Base-by-base conservation (phyloP, 2,888 invertebrate species). In the Dexiosoma caninum region DNA sequence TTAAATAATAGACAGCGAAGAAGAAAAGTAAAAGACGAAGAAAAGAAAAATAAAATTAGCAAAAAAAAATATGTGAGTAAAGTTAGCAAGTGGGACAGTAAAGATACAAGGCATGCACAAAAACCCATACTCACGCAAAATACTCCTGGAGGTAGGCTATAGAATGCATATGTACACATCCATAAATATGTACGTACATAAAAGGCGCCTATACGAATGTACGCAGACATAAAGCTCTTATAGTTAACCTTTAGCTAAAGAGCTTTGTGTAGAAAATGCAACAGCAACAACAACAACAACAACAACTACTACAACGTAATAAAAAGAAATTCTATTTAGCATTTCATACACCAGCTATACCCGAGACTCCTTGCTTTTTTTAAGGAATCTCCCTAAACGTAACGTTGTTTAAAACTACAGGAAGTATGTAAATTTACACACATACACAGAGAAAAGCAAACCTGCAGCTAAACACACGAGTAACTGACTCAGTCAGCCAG, bases 191-290 rank as follows among this genome's bases (percentile, higher is more conserved):
- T 3, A 42, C 0, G 42, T 71, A 40, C 8, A 9, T 14, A 51
- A 14, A 35, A 59, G 21, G 30, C 42, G 57, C 21, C 16, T 12
- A 77, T 0, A 67, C 30, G 51, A 51, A 32, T 23, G 40, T 62
- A 72, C 59, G 72, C 64, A 81, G 81, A 77, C 77, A 77, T 77
- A 77, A 81, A 77, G 69, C 81, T 64, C 81, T 81, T 81, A 69
- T 44, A 77, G 81, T 81, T 81, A 81, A 77, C 81, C 81, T 81
- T 72, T 69, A 81, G 81, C 81, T 74, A 72, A 74, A 81, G 51
- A 77, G 72, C 37, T 67, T 81, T 30, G 1, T 78, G 55, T 30
- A 66, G 35, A 71, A 66, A 16, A 49, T 30, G 10, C 30, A 32
- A 37, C 16, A 27, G 30, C 19, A 30, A 44, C 32, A 55, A 44